Conservation (phyloP, 1,140 invertebrate species). For the Brachionus rotundiformis region DNA sequence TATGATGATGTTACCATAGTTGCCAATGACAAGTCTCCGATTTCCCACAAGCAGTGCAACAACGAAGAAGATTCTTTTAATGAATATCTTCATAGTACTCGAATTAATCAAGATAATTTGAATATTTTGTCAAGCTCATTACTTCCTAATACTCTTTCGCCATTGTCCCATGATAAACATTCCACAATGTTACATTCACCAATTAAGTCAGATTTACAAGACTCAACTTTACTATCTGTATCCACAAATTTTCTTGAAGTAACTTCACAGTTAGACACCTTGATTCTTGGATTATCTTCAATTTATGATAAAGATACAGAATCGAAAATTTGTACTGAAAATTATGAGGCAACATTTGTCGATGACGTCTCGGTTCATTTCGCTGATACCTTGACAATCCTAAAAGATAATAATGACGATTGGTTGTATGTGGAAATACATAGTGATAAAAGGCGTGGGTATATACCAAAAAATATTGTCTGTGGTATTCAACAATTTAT, state of each 20-base stretch:
- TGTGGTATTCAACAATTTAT: background rate
- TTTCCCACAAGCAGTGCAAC: background rate
- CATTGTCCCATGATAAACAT: background rate
- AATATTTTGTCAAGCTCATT: background rate
- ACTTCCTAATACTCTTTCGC: background rate
- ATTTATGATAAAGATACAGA: background rate
- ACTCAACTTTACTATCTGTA: background rate
- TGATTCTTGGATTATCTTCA: background rate
- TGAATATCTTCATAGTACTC: constrained; percentile 23
- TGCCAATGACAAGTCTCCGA: background rate
- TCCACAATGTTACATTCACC: background rate
- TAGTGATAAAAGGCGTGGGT: constrained; percentile 1
- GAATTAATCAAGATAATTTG: background rate
- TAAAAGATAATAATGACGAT: constrained; percentile 31
- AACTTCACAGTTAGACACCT: background rate
- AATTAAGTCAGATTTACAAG: background rate
- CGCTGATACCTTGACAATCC: constrained; percentile 19
- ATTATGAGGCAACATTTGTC: constrained; percentile 42
- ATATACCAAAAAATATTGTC: background rate
- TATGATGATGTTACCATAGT: background rate
- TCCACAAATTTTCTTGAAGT: background rate
- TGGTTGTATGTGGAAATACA: constrained; percentile 30
- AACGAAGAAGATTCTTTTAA: background rate
- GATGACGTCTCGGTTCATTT: constrained; percentile 21
- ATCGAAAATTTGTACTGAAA: background rate